These are phyloP conservation scores for Reticulitermes lucifugus DNA, from an alignment of 2,888 invertebrate genomes.

Conservation along the genomic window DNA sequence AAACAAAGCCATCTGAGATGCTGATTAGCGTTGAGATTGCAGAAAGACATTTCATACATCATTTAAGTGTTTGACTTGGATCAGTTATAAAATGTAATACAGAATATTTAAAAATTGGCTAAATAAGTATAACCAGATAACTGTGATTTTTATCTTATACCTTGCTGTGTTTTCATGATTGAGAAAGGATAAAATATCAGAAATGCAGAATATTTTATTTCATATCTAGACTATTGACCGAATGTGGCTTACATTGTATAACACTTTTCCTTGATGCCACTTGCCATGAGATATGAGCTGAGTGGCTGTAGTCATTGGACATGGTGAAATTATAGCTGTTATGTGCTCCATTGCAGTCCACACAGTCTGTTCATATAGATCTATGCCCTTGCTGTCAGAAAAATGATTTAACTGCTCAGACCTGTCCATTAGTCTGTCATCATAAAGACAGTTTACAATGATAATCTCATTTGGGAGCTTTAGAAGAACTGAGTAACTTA, in stretches of 20 bases:
- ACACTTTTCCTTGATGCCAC: background rate
- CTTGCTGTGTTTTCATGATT: background rate
- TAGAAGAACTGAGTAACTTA: too few species aligned
- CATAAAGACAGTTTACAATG: too few species aligned
- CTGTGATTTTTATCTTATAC: slow-evolving; percentile 30
- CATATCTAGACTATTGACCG: background rate
- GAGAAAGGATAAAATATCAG: background rate
- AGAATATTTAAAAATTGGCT: slow-evolving; percentile 29
- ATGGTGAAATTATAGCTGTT: too few species aligned
- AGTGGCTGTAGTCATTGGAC: too few species aligned
- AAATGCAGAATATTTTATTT: too few species aligned
- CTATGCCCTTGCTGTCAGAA: too few species aligned
- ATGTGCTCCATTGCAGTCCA: too few species aligned
- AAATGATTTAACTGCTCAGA: too few species aligned
- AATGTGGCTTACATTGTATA: background rate
- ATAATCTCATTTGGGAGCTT: too few species aligned
- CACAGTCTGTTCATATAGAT: too few species aligned
- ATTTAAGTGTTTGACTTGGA: slow-evolving; percentile 25
- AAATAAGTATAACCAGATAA: slow-evolving; percentile 22
- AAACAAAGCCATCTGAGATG: slow-evolving; percentile 1
- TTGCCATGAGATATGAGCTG: background rate
- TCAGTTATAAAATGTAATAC: slow-evolving; percentile 21
- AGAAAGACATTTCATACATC: slow-evolving; percentile 7
- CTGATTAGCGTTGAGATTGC: background rate
- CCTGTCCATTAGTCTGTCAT: too few species aligned